Base-by-base conservation (phyloP, 2,797 vertebrate genomes). In the Pipistrellus pygmaeus region DNA sequence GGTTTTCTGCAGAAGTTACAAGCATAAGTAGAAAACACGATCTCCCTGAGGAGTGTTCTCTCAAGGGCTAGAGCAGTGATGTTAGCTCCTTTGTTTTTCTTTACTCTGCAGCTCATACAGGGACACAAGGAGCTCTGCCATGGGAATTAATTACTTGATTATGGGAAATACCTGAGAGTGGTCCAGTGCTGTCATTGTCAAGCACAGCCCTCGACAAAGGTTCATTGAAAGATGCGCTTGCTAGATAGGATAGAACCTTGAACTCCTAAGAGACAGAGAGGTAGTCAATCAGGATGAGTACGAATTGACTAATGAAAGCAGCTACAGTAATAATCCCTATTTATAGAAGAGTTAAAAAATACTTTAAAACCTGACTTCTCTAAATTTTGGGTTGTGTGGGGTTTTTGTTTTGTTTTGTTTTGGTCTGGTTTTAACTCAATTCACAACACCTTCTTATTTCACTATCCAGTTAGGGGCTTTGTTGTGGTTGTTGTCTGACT, bases 11-110 rank as follows among this genome's bases (percentile, higher is more conserved):
- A 94, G 94, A 87, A 92, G 41, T 38, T 92, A 81, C 38, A 64
- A 77, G 95, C 30, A 91, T 32, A 73, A 62, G 30, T 78, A 93
- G 92, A 95, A 97, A 97, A 96, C 73, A 97, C 95, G 80, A 82
- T 51, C 17, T 72, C 93, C 77, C n/a, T 73, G 95, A 97, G 85
- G 53, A 73, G 15, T 88, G 62, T 97, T 35, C 71, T 94, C 53
- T 10, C 35, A 87, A 94, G 72, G 95, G 66, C 95, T 95, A 97
- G 97, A 97, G 84, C 30, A 93, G 71, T 57, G 69, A 20, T 71
- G 71, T 93, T 93, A 88, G 20, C 80, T 92, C 60, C 41, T 92
- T 94, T 94, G 60, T 94, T 95, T 88, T 86, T 66, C 20, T 77
- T 94, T 53, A 68, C 92, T 87, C 44, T 95, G 3, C 41, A 94